A percentile compares a stretch with the other conserved stretches of the same genome.
These are phyloP conservation scores for Archocentrus centrarchus DNA, from an alignment of 2,113 vertebrate species.

Conservation along the genomic window DNA sequence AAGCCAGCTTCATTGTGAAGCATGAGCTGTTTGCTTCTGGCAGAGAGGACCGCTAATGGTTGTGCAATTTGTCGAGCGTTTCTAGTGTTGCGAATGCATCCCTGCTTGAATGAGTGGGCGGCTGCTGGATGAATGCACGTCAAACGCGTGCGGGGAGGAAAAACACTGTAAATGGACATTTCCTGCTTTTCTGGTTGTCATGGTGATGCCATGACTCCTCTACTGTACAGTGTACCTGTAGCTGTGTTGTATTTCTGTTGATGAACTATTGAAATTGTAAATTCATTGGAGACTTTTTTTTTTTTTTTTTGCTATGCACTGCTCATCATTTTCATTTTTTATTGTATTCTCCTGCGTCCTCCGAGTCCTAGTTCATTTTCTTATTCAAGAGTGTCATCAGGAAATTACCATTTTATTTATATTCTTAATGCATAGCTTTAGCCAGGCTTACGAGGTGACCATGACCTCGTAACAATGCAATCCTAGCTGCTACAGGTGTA, in stretches of 20 bases:
- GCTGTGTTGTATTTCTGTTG: constrained; percentile 61
- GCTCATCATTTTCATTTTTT: constrained; percentile 35
- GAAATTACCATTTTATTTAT: constrained; percentile 9
- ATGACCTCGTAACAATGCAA: constrained; percentile 42
- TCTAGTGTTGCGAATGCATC: not conserved
- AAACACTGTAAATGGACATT: constrained; percentile 59
- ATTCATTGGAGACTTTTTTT: constrained; percentile 21
- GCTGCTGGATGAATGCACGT: constrained; percentile 14
- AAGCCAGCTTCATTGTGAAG: constrained; percentile 18
- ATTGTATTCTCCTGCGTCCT: constrained; percentile 17
- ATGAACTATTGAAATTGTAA: constrained; percentile 54
- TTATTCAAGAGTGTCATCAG: constrained; percentile 7
- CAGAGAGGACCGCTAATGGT: not conserved
- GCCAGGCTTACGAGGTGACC: constrained; percentile 45
- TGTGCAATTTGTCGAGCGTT: constrained; percentile 15
- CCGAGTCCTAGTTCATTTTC: constrained; percentile 39
- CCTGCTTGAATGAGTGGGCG: constrained; percentile 12
- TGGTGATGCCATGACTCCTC: constrained; percentile 56
- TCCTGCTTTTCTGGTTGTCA: constrained; percentile 56
- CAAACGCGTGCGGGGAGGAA: not conserved
- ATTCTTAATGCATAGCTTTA: constrained; percentile 47
- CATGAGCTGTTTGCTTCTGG: constrained; percentile 12
- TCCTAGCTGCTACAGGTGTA: constrained; percentile 46
- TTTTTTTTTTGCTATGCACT: constrained; percentile 70
- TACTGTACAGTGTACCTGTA: constrained; percentile 61